Evolutionary conservation across 2,113 vertebrate genomes (phyloP), one percentile per base, ranked within the genome.

Genomic region (Amblyopsis rosae): DNA sequence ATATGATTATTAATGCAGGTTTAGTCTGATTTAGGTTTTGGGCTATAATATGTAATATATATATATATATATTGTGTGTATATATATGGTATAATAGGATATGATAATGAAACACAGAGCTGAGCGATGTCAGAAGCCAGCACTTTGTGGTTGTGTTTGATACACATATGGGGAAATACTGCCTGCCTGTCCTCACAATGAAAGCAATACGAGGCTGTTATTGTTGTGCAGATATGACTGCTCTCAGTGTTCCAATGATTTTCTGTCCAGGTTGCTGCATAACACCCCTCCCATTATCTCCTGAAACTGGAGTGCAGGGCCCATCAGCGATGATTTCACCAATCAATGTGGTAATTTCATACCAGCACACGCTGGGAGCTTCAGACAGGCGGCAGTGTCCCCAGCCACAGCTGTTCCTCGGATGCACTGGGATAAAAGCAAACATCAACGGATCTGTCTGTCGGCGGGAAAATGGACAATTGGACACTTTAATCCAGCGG

Each of bases 271-370:
- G 59, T 74, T 50, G 78, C 72, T 68, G 82, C 72, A 85, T 80
- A 88, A 80, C 73, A 72, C 72, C 41, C 69, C 83, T 80, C 72
- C 85, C 81, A 89, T 91, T 89, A 83, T 83, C 84, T 73, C 72
- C 80, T 88, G 87, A 87, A 90, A 91, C 86, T 80, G 76, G 76
- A 88, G 87, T 85, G 69, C 76, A 65, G 46, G 9, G 60, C 59
- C 82, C 81, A 80, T 84, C 84, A 87, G 81, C 51, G 72, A 72
- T 76, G 70, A 75, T 86, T 88, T 75, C 9, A 15, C 72, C 81
- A 62, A 90, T 89, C 86, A 72, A 90, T 90, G 76, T 74, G 15
- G 84, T 88, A 76, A 87, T 90, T 87, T 91, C 75, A 88, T 88
- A 85, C 86, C 60, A 81, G 81, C 87, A 84, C 82, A 86, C 74